phyloP scores from a whole-genome alignment of 2,797 vertebrate species.

The Psittacula echo region DNA sequence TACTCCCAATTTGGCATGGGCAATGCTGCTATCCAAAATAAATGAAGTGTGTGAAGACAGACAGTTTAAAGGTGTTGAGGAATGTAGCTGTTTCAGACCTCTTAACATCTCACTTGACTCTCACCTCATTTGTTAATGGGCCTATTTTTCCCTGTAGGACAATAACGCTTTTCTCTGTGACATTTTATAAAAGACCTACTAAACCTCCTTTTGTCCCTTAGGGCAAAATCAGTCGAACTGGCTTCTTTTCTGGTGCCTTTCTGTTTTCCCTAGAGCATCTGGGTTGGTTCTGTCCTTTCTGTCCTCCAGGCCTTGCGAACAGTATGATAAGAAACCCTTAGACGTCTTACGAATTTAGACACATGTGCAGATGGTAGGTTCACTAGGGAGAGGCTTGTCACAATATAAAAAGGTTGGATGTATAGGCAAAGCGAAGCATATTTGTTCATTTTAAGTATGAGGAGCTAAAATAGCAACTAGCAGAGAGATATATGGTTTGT shows the following conservation, averaged over 20 bases:
- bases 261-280: neutral
- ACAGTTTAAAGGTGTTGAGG: neutral
- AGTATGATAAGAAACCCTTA: neutral
- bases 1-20: neutral
- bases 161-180: neutral
- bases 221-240: conserved; percentile 12
- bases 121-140: conserved; percentile 43
- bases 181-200: neutral
- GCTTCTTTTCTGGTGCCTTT: neutral
- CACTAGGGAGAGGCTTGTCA: neutral
- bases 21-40: neutral
- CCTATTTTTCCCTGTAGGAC: neutral
- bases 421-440: neutral
- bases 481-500: fast-evolving
- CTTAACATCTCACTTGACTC: neutral
- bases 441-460: neutral
- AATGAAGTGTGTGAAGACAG: conserved; percentile 19
- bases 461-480: neutral
- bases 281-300: neutral
- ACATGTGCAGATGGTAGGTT: neutral
- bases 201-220: conserved; percentile 4
- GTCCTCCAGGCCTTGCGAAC: fast-evolving
- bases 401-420: neutral
- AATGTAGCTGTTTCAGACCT: neutral
- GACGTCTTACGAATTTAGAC: neutral